A percentile compares a stretch with the other conserved stretches of the same genome.
Evolutionary conservation across 2,797 vertebrate species (phyloP).

Genomic region (Pampus argenteus): DNA sequence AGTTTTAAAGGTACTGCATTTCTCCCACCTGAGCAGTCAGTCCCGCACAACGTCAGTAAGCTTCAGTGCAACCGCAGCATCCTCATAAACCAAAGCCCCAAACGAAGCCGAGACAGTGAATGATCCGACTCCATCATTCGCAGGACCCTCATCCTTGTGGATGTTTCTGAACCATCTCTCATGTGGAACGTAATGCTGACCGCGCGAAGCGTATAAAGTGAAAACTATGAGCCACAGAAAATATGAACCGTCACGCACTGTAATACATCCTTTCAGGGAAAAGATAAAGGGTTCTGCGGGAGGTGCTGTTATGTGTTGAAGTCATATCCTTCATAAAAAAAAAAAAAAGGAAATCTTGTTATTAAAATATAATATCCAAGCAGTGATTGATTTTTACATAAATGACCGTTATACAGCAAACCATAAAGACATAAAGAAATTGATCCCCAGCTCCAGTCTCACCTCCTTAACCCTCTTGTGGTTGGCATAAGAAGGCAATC

Average conservation of each 20-base stretch:
- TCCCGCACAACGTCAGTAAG: constrained; percentile 59
- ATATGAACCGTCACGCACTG: constrained; percentile 56
- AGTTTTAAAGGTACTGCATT: constrained; percentile 58
- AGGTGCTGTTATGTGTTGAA: constrained; percentile 30
- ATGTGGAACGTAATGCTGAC: constrained; percentile 69
- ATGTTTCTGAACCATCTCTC: constrained; percentile 63
- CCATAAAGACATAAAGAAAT: constrained; percentile 62
- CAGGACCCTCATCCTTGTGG: constrained; percentile 64
- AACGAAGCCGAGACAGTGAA: constrained; percentile 49
- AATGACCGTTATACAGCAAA: constrained; percentile 50
- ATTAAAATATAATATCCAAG: constrained; percentile 59
- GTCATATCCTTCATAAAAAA: constrained; percentile 29
- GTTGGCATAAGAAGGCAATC: constrained; percentile 60
- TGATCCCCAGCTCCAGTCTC: constrained; percentile 49
- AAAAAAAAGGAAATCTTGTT: constrained; percentile 49
- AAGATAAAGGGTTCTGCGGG: constrained; percentile 45
- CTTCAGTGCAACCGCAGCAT: constrained; percentile 30
- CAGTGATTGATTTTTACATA: constrained; percentile 65
- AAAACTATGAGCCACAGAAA: constrained; percentile 62
- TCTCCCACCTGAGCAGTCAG: constrained; percentile 73
- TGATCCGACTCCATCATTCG: constrained; percentile 54
- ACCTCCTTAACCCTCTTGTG: constrained; percentile 53
- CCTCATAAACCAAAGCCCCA: constrained; percentile 54
- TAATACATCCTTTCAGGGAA: constrained; percentile 51
- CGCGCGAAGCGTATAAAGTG: constrained; percentile 61